Base-by-base conservation (phyloP, 2,888 invertebrate species). In the Oscheius sp. region DNA sequence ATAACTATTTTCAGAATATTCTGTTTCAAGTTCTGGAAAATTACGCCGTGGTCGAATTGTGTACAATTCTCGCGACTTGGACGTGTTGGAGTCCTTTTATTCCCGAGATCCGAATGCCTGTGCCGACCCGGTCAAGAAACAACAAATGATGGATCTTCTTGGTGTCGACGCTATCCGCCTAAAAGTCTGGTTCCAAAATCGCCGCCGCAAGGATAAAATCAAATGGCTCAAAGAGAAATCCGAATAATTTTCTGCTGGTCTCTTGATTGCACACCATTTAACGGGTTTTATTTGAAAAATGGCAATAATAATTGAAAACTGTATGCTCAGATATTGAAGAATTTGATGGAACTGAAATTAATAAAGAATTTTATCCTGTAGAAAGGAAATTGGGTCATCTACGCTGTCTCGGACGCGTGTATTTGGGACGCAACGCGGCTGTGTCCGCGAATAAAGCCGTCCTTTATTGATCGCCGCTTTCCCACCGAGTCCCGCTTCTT, bases 181-280 rank as follows among this genome's bases (percentile, higher is more conserved):
- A 1, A 81, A 81, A 74, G 77, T 81, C 18, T 79, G 81, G 81
- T 81, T 81, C 70, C 81, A 81, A 77, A 81, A 81, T 45, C 74
- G 81, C 1, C 78, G 81, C 1, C 71, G 81, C 52, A 77, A 77
- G 55, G 81, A 81, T 61, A 78, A 79, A 45, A 74, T 81, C 43
- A 21, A 21, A 1, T 59, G 23, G 18, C 61, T 13, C 18, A 59
- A 59, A 27, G 35, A 35, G 35, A 35, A 35, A 35, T 9, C 35
- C 35, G 35, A 35, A 49, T 49, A 49, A 13, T 21, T 49, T 18
- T 5, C 16, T 21, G 3, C 3, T 49, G 16, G 21, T 49, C 49
- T 49, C 49, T 13, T 13, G n/a, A n/a, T 16, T 45, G 45, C 9
- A 45, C 16, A 12, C 45, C 45, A 45, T 45, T 45, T 45, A 9